Conservation (phyloP, 1,140 invertebrate species). For the Micrasema longulum region DNA sequence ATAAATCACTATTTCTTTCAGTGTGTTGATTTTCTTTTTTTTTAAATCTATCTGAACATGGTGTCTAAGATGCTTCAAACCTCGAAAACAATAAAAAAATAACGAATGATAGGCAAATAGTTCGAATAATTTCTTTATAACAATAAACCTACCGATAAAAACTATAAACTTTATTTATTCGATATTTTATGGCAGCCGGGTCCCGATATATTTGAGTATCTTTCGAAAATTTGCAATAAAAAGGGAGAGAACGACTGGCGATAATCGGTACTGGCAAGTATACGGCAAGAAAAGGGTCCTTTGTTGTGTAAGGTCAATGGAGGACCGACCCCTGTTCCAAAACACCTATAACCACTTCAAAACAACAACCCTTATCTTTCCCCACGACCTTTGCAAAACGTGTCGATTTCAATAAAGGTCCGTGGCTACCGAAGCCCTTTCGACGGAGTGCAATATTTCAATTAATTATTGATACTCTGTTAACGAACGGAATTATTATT, state of each 20-base stretch:
- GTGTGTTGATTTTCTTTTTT: too few species aligned
- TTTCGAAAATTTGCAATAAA: constrained; percentile 21
- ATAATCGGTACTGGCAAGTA: constrained; percentile 33
- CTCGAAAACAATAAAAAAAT: too few species aligned
- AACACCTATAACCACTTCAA: constrained; percentile 34
- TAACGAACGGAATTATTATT: constrained; percentile 5
- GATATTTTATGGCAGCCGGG: constrained; percentile 12
- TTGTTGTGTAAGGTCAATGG: constrained; percentile 32
- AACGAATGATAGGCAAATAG: too few species aligned
- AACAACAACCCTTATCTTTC: constrained; percentile 34
- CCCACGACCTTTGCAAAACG: constrained; percentile 16
- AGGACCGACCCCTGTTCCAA: constrained; percentile 21
- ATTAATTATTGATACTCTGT: constrained; percentile 13
- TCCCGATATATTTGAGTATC: constrained; percentile 10
- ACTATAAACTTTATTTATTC: constrained; percentile 4
- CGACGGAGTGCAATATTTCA: constrained; percentile 22
- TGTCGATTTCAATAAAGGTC: constrained; percentile 33
- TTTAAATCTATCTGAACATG: too few species aligned
- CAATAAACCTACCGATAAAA: constrained; percentile 18
- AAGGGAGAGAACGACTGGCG: constrained; percentile 6
- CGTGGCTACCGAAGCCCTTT: neutral
- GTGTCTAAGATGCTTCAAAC: too few species aligned
- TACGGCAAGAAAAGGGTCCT: constrained; percentile 29
- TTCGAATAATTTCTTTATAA: neutral
- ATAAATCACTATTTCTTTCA: too few species aligned